Evolutionary conservation across 2,888 invertebrate genomes (phyloP), one percentile per base, ranked within the genome.

Genomic region (Serrognathus titanus): DNA sequence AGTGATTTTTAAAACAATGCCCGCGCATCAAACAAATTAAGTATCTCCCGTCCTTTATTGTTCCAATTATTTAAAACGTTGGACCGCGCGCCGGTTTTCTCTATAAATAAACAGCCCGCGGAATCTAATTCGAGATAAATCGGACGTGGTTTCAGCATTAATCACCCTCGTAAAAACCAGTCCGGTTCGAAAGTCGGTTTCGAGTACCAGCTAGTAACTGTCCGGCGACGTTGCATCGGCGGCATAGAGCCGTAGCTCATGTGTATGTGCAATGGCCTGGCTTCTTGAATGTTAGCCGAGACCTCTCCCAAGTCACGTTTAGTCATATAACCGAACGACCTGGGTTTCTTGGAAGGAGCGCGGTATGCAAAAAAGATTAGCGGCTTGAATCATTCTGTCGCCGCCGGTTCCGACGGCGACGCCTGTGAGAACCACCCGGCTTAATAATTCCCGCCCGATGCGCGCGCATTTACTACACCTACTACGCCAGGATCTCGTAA

Each of bases 391-490:
- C 53, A 52, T 47, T 36, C 24, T 12, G 54, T 37, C 48, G 54
- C 54, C 40, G 12, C 40, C 35, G 53, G 47, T 39, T 40, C 37
- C 36, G 41, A 35, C 35, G 41, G 36, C 54, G 48, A 37, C 45
- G 48, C 48, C 43, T 48, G 5, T 12, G 40, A 11, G 40, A 40
- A 11, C 40, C 40, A 12, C 40, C 40, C 40, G 40, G 11, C 40
- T 40, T 12, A 43, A 43, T 45, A 37, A 45, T 55, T 55, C 55
- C 55, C 55, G 55, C 55, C 55, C 37, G 37, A 8, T 49, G 55
- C 55, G 55, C 55, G 55, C 55, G 55, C 55, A 49, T 9, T 55
- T 55, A 55, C 55, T 50, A 48, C 37, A 38, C 43, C 43, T 43
- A 43, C 16, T 39, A 12, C 11, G 39, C 24, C 24, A 31, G 24